Evolutionary conservation across 1,140 invertebrate species (phyloP).

Genomic region (Eueides isabella): DNA sequence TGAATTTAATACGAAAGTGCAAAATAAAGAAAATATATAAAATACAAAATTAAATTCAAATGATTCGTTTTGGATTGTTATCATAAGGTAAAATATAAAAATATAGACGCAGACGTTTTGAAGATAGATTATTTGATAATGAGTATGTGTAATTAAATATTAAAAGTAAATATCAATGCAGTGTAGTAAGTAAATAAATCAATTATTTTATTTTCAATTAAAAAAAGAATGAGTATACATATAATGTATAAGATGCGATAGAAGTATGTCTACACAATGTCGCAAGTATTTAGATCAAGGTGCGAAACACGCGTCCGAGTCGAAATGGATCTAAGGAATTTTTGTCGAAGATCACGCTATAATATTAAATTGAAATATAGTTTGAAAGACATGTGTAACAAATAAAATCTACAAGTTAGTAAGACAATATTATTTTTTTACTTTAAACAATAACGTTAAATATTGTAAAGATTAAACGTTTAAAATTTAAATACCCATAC

Average conservation of each 20-base stretch:
- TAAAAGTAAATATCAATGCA: too few relatives aligned
- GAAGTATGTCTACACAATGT: slow-evolving; percentile 74
- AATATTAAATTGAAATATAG: not conserved
- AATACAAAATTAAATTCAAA: not conserved
- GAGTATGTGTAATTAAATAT: too few relatives aligned
- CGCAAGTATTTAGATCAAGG: slow-evolving; percentile 80
- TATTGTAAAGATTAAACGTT: not conserved
- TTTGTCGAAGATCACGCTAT: slow-evolving; percentile 64
- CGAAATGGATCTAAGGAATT: slow-evolving; percentile 68
- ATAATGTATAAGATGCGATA: slow-evolving; percentile 50
- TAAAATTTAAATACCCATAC: not conserved
- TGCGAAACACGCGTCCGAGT: slow-evolving; percentile 73
- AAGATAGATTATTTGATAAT: too few relatives aligned
- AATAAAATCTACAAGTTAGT: not conserved
- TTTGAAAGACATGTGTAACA: not conserved
- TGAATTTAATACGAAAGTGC: not conserved
- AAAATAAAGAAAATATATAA: not conserved
- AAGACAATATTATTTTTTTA: not conserved
- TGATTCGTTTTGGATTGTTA: not conserved
- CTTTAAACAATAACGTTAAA: not conserved
- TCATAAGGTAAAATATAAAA: not conserved
- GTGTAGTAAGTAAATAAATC: too few relatives aligned
- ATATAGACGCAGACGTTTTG: too few relatives aligned
- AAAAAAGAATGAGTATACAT: slow-evolving; percentile 4
- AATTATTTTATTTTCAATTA: not conserved